Evolutionary conservation across 2,797 vertebrate species (phyloP), one percentile per base, ranked within the genome.

Genomic region (Momotus momota): DNA sequence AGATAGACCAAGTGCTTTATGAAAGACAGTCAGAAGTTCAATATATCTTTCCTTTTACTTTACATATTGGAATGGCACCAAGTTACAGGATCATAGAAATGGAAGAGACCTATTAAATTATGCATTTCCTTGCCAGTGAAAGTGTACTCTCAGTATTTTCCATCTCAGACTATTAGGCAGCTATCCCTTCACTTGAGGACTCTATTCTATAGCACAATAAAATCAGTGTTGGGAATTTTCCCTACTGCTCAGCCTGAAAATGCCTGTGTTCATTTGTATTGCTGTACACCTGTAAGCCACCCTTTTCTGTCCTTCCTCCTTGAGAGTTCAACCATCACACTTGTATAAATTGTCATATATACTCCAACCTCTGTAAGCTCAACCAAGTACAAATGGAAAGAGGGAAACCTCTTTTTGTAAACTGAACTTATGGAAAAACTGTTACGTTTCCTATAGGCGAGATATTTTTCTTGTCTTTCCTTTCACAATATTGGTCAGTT

Each of bases 221-320:
- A 97, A 96, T 92, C 93, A 67, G 72, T 88, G 94, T 93, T 97
- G 96, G 90, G 96, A 97, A 89, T 93, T 97, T 97, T 97, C 90
- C 94, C 82, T 96, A 65, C 81, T 96, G 94, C 91, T 95, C 86
- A 95, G 90, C 85, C 82, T 97, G 93, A 98, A 95, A 93, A 86
- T 90, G 78, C 77, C 74, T 96, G 95, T 96, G 67, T 93, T 96
- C 70, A 86, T 79, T 96, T 96, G 48, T 96, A 91, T 92, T 91
- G 86, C 89, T 93, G 97, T 96, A 91, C 90, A 94, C 90, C 87
- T 95, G 88, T 95, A 90, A 95, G 88, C 57, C 88, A 94, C 57
- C 58, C 49, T 74, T 95, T 97, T 95, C 86, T 96, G 48, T 94
- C 80, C 88, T 96, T 94, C 15, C 49, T 97, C 49, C 79, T 52